Evolutionary conservation across 1,140 invertebrate genomes (phyloP), one percentile per base, ranked within the genome.

Genomic region (Drosophila malerkotliana): DNA sequence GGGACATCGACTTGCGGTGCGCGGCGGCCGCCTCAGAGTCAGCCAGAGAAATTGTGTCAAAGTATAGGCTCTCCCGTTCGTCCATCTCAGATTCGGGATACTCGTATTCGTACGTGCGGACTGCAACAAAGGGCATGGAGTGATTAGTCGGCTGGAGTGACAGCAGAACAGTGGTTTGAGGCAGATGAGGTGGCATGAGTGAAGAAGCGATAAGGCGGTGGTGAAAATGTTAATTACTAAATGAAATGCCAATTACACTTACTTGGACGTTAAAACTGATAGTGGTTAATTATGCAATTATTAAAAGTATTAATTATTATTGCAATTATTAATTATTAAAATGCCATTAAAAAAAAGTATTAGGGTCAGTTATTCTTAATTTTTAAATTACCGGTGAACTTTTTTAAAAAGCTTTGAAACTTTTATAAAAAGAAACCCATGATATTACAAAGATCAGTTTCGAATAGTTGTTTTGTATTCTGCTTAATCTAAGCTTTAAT

Each of bases 31-130:
- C 87, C 51, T 91, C 91, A 14, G 91, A 92, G 37, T 91, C 91
- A 48, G 91, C 91, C 64, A 92, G 64, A 47, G 91, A 92, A 18
- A 92, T 92, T 18, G 91, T 92, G 54, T 92, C 91, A 57, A 91
- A 91, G 39, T 92, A 92, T 7, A 92, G 64, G 67, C 91, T 92
- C 55, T 92, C 91, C 49, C 91, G 80, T 62, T 92, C 91, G 63
- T 92, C 91, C 91, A 92, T 92, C 59, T 92, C 91, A 63, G 91
- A 91, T 66, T 84, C 80, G 67, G 90, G 81, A 72, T 91, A 91
- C 34, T 87, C 81, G 85, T 91, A 90, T 51, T 91, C 90, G 88
- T 91, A 73, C 71, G 90, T 91, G 51, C 90, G 90, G 55, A 91
- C 90, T 91, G 82, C 41, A 87, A 88, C 61, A 32, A 56, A 54